Conservation (phyloP, 2,888 invertebrate genomes). For the Cephus nigrinus region DNA sequence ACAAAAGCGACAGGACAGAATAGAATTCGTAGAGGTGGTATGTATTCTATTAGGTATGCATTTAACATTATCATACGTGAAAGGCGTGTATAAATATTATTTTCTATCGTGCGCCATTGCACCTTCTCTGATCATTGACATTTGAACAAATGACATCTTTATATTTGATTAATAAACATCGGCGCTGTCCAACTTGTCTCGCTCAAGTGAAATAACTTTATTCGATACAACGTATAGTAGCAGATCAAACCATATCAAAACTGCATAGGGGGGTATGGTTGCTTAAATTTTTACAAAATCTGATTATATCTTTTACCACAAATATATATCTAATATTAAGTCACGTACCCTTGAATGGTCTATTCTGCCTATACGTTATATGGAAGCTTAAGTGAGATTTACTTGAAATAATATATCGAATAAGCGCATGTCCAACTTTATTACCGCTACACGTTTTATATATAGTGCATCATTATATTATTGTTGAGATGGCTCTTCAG, state of each 20-base stretch:
- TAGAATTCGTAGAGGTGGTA: slow-evolving; percentile 23
- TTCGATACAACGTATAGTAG: neutral
- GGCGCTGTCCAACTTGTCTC: neutral
- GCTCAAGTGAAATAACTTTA: neutral
- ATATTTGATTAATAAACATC: slow-evolving; percentile 32
- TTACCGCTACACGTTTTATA: neutral
- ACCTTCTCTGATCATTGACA: neutral
- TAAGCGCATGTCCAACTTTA: neutral
- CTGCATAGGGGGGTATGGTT: neutral
- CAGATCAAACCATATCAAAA: neutral
- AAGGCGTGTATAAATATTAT: neutral
- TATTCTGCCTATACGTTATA: neutral
- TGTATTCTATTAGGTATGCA: slow-evolving; percentile 24
- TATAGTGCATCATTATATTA: neutral
- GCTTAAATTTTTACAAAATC: neutral
- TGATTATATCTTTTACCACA: neutral
- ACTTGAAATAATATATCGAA: neutral
- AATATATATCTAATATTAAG: neutral
- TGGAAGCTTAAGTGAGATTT: neutral
- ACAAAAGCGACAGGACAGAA: neutral
- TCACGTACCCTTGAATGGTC: neutral
- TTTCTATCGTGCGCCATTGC: neutral
- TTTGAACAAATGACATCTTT: slow-evolving; percentile 32
- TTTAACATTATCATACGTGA: neutral
- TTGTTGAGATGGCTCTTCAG: neutral